These are phyloP conservation scores for Heliconius melpomene DNA, from an alignment of 1,140 invertebrate species.

Conservation along the genomic window DNA sequence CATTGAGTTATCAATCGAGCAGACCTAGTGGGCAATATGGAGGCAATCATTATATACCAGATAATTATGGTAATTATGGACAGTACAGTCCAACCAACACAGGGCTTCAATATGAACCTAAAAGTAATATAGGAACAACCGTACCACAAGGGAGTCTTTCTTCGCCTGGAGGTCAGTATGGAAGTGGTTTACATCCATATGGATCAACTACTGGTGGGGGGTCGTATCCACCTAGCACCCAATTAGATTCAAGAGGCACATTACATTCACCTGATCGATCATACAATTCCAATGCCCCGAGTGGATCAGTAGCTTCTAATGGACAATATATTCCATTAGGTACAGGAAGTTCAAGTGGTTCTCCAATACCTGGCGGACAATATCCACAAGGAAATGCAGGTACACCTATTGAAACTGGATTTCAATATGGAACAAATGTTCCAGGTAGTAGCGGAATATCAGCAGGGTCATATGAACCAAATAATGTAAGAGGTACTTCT, in stretches of 20 bases:
- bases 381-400: slow-evolving; percentile 15
- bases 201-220: not conserved
- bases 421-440: slow-evolving; percentile 22
- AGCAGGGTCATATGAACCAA: not conserved
- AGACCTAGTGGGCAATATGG: not conserved
- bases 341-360: slow-evolving; percentile 11
- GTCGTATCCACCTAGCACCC: not conserved
- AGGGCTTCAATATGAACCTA: slow-evolving; percentile 11
- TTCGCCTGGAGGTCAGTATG: slow-evolving; percentile 14
- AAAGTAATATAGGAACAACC: not conserved
- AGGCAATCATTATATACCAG: not conserved
- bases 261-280: not conserved
- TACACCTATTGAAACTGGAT: slow-evolving; percentile 7
- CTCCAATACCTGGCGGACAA: slow-evolving; percentile 24
- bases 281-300: not conserved
- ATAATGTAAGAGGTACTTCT: not conserved
- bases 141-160: not conserved
- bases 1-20: not conserved
- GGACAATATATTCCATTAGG: slow-evolving; percentile 6
- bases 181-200: not conserved
- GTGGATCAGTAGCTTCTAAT: slow-evolving; percentile 18
- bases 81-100: not conserved
- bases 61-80: not conserved
- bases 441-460: not conserved
- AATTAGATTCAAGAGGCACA: not conserved